Evolutionary conservation across 2,113 vertebrate species (phyloP), one percentile per base, ranked within the genome.

Genomic region (Rhinogobius similis): DNA sequence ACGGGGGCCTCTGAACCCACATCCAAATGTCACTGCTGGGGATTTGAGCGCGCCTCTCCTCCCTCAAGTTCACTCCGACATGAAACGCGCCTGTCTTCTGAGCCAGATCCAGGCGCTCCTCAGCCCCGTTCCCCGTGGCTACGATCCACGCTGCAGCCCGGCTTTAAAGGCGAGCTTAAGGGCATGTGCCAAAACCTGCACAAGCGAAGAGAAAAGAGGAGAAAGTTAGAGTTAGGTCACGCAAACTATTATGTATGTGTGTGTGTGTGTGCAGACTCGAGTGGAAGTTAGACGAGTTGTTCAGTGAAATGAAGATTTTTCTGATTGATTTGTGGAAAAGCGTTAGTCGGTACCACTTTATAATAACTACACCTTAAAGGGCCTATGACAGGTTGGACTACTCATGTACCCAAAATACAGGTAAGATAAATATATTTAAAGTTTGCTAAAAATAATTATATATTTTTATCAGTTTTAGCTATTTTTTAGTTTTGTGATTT

Each of bases 141-240:
- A 78, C 83, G 78, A 65, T 78, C 65, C 73, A 67, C 39, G 39
- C 62, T 59, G 66, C 70, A 65, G 67, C 7, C 14, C 43, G 68
- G 79, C 68, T 90, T 89, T 79, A 79, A 86, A 90, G 86, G 90
- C 56, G 66, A 83, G 88, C 86, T 90, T 76, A 58, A 82, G 88
- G 85, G 86, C 73, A 91, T 86, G 72, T 23, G 78, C 67, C 76
- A 77, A 73, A 63, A 76, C 44, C 83, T 74, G 77, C 36, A 20
- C 0, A 64, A 63, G 41, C 46, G 48, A 26, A 72, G 44, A 67
- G 21, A 50, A 3, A 67, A 55, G 29, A 70, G 48, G 53, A 21
- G 10, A 27, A 67, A 61, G 2, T 63, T 66, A 68, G 73, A 64
- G 65, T 62, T 68, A 26, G 39, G 21, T 62, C 21, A 62, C 32